These are phyloP conservation scores for Mormyrus hasselquistii DNA, from an alignment of 2,797 vertebrate genomes.

Conservation along the genomic window DNA sequence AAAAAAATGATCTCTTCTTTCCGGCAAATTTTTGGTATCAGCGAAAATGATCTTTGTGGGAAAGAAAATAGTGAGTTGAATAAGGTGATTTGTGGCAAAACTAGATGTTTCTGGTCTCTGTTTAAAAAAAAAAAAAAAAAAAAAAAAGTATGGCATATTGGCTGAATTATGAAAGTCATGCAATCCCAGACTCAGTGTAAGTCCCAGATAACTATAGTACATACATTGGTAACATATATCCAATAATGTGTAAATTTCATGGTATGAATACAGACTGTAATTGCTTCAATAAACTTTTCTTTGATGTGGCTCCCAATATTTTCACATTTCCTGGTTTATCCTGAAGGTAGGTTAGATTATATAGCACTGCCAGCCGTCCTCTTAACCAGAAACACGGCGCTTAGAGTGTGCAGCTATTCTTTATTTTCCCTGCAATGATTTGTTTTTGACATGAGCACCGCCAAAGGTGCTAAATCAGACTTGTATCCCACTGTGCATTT, in stretches of 20 bases:
- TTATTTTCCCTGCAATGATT: neutral
- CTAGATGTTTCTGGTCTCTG: neutral
- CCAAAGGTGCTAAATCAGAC: constrained; percentile 1
- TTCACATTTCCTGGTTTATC: constrained; percentile 3
- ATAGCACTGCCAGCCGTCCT: neutral
- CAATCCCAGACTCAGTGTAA: neutral
- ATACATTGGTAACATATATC: neutral
- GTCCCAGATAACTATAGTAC: neutral
- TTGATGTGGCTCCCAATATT: constrained; percentile 14
- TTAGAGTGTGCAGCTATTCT: neutral
- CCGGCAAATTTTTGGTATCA: neutral
- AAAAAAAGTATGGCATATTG: neutral
- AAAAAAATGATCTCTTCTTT: neutral
- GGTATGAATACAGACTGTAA: constrained; percentile 15
- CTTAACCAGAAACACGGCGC: neutral
- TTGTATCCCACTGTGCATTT: neutral
- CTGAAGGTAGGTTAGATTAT: constrained; percentile 11
- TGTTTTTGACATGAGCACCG: neutral
- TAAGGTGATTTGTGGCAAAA: neutral
- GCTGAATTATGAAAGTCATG: neutral
- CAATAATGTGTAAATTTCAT: constrained; percentile 11
- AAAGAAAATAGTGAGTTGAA: neutral
- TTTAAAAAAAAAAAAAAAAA: neutral
- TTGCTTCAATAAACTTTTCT: constrained; percentile 15
- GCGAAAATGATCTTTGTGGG: neutral